A percentile compares a stretch with the other conserved stretches of the same genome.
These are phyloP conservation scores for Ditylenchus weischeri DNA, from an alignment of 2,888 invertebrate genomes.

Conservation along the genomic window DNA sequence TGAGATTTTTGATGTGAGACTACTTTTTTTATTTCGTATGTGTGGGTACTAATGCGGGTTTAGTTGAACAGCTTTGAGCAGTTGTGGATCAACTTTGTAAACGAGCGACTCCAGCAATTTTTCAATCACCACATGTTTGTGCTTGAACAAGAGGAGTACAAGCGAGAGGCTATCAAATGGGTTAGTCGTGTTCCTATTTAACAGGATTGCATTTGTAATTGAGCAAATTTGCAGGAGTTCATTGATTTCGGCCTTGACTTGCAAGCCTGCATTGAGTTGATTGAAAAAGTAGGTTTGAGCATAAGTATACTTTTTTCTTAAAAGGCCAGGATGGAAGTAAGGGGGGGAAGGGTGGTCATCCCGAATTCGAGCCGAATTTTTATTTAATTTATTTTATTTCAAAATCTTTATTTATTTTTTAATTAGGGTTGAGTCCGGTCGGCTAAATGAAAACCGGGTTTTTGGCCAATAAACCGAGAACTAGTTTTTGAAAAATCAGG, in stretches of 20 bases:
- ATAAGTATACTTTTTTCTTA: neutral
- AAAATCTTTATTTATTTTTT: too few species aligned
- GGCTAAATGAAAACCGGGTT: too few species aligned
- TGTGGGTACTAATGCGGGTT: neutral
- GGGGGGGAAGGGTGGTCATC: too few species aligned
- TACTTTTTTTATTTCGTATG: neutral
- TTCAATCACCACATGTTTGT: conserved; percentile 93
- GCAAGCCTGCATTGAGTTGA: conserved; percentile 41
- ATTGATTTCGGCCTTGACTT: conserved; percentile 97
- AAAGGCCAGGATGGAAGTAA: too few species aligned
- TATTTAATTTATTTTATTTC: too few species aligned
- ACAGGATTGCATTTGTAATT: neutral
- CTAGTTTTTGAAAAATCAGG: too few species aligned
- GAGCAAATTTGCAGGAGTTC: conserved; percentile 63
- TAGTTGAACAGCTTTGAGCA: conserved; percentile 75
- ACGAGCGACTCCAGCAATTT: conserved; percentile 97
- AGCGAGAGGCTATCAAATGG: conserved; percentile 71
- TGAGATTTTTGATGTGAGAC: conserved; percentile 82
- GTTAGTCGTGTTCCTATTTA: neutral
- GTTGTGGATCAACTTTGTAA: conserved; percentile 97
- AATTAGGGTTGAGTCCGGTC: too few species aligned
- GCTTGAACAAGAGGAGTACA: conserved; percentile 68
- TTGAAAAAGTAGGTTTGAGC: neutral
- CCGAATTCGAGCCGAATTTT: too few species aligned
- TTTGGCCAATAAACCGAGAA: too few species aligned